Evolutionary conservation across 2,888 invertebrate species (phyloP), one percentile per base, ranked within the genome.

Genomic region (Heliconius cydno): DNA sequence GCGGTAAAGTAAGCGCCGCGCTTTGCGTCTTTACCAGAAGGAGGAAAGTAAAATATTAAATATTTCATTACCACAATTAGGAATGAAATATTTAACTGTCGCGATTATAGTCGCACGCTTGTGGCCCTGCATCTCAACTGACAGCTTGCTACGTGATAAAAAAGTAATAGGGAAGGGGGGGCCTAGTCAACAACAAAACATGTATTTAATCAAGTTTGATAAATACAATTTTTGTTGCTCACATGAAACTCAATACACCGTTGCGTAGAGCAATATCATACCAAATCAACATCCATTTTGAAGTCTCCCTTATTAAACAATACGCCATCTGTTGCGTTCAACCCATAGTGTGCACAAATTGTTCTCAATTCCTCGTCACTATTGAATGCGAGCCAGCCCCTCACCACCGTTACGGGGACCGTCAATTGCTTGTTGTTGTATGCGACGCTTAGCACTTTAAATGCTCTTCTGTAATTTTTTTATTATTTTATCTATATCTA

Each of bases 371-470:
- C 94, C 3, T 86, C 86, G 28, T 87, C 87, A 75, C 89, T 90
- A 76, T 90, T 87, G 84, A 96, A 96, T 2, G 94, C 85, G 46
- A 97, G 87, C 88, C 96, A 90, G 9, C 90, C 85, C 81, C 91
- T 88, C 25, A 97, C 84, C 78, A 90, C 89, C 0, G 84, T 79
- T 41, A 91, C 84, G 0, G 96, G 96, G 84, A 96, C 96, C 0
- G 90, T 88, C 22, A 96, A 89, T 63, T 91, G 93, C 87, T 95
- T 95, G 85, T 94, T 96, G 87, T 93, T 96, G 88, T 96, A 97
- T 3, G 96, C 96, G 22, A 88, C 85, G 81, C 95, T 94, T 95
- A 97, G 93, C 1, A 95, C 93, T 86, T 89, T 86, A 7, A 97
- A 88, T 3, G 95, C 95, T 77, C 88, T 90, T 85, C 97, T 97